Conservation (phyloP, 2,888 invertebrate genomes). For the Luffia ferchaultella region DNA sequence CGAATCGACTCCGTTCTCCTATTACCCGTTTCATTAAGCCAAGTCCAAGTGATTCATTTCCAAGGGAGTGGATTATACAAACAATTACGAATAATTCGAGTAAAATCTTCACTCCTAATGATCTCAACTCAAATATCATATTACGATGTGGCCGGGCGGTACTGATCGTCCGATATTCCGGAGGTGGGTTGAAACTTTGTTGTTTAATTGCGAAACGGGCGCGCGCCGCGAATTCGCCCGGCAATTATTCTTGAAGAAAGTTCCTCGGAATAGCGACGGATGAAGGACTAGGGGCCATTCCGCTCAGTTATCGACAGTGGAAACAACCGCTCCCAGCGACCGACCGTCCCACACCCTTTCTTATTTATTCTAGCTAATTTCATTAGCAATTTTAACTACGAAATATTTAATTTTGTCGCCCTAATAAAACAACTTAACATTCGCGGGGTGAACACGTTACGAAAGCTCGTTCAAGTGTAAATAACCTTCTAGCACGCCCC, state of each 20-base stretch:
- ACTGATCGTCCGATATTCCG: neutral
- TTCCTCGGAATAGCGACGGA: neutral
- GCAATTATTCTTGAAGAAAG: neutral
- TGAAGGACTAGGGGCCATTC: neutral
- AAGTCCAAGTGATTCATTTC: neutral
- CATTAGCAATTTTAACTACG: neutral
- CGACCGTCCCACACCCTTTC: neutral
- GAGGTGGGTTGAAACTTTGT: constrained; percentile 2
- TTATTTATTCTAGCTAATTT: neutral
- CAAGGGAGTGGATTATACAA: neutral
- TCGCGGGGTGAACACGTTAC: neutral
- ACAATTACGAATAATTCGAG: neutral
- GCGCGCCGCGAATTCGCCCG: neutral
- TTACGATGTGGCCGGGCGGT: neutral
- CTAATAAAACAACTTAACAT: neutral
- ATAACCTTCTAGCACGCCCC: no score
- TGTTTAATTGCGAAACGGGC: constrained; percentile 3
- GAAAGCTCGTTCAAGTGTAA: neutral
- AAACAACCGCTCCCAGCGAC: neutral
- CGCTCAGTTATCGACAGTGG: neutral
- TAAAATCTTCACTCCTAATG: neutral
- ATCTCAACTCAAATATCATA: neutral
- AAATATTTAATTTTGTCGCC: neutral
- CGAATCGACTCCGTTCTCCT: neutral
- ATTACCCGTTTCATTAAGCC: neutral